Percentiles rank a stretch among this genome's conserved stretches.
Conservation (phyloP, 2,113 vertebrate genomes). For the Panthera leo region DNA sequence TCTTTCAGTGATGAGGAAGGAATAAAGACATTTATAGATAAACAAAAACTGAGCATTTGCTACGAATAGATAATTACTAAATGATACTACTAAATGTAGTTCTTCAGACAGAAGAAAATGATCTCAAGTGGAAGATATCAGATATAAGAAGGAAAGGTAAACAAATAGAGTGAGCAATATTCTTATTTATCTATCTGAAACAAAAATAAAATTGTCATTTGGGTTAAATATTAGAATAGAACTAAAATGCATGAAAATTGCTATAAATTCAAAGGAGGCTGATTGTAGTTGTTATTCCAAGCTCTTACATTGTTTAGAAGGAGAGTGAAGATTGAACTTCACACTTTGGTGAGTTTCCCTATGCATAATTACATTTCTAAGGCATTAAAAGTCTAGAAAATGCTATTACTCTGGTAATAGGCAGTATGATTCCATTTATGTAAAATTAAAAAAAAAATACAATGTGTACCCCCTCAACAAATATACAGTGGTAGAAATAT, state of each 20-base stretch:
- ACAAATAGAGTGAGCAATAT: neutral
- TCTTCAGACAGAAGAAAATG: neutral
- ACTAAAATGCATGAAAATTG: constrained; percentile 16
- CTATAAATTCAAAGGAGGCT: neutral
- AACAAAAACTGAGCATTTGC: neutral
- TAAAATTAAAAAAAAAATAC: neutral
- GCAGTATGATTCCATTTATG: neutral
- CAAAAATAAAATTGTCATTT: neutral
- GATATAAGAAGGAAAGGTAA: neutral
- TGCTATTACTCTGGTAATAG: neutral
- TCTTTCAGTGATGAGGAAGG: neutral
- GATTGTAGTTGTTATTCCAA: neutral
- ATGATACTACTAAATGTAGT: neutral
- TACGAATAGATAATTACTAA: neutral
- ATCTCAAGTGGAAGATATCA: neutral
- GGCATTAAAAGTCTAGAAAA: neutral
- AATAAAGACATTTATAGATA: neutral
- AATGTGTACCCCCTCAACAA: neutral
- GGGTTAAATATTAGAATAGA: neutral
- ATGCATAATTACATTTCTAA: neutral
- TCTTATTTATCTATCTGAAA: neutral
- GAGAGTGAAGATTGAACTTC: neutral
- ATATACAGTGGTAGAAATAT: neutral
- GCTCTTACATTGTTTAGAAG: neutral
- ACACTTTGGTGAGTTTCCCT: neutral